Base-by-base conservation (phyloP, 2,797 vertebrate species). In the Tragelaphus oryx region DNA sequence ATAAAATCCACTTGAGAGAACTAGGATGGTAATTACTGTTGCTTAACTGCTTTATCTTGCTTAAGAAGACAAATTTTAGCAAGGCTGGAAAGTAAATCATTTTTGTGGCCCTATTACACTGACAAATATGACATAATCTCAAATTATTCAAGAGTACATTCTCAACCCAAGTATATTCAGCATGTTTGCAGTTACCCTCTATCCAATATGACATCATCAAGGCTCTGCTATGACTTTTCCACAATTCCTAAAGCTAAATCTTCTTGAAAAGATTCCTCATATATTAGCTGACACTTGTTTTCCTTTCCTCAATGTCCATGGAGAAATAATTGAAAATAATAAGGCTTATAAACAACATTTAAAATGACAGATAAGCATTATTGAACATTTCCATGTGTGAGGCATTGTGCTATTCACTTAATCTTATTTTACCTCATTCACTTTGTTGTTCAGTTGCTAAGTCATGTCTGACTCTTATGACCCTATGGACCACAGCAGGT, bases 11-110 rank as follows among this genome's bases (percentile, higher is more conserved):
- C 44, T 75, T 46, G 54, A 57, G 71, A 84, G 44, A 92, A 9
- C 52, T 71, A 60, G 41, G 52, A 33, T 62, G 90, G 22, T 95
- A 97, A 95, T 93, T 92, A 95, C 52, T 85, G 65, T 68, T 82
- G 78, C 79, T 86, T 85, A 96, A 95, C 88, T 93, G 94, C 78
- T 96, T 96, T 93, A 90, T 95, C 59, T 96, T 96, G 94, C 92
- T 92, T 92, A 96, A 95, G 86, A 96, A 60, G 92, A 95, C 88
- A 90, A 44, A 94, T 95, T 95, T 92, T 33, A 92, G 78, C 90
- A 96, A 85, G 79, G 30, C 22, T 80, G 81, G 55, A 54, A 96
- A 96, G 60, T 89, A 94, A 95, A 89, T 96, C 71, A 96, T 93
- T 94, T 96, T 95, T 62, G 92, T 96, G 95, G 81, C 76, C n/a